Conservation (phyloP, 1,140 invertebrate genomes). For the Acyrthosiphon pisum region DNA sequence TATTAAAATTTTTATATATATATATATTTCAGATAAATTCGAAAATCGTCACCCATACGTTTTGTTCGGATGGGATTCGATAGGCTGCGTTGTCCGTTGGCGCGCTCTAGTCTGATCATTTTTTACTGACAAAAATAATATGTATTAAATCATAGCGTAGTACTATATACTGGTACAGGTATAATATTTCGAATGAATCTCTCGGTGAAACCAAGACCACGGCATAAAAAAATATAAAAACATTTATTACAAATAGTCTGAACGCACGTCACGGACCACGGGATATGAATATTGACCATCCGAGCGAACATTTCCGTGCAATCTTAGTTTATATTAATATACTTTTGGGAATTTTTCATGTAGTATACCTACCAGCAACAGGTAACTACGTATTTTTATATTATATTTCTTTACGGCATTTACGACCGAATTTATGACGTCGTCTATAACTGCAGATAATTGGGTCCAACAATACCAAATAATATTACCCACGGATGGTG, state of each 20-base stretch:
- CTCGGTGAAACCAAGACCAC: neutral
- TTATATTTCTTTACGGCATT: neutral
- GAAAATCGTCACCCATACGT: neutral
- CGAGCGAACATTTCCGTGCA: neutral
- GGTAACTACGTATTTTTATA: neutral
- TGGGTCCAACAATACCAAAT: neutral
- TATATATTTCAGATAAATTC: neutral
- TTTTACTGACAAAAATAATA: neutral
- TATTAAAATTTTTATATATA: neutral
- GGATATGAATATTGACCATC: neutral
- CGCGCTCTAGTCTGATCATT: no score
- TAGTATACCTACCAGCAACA: neutral
- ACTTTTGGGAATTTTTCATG: neutral
- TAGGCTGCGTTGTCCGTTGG: neutral
- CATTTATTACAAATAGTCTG: neutral
- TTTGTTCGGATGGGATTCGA: neutral
- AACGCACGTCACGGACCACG: neutral
- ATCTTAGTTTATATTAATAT: neutral
- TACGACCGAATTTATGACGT: neutral
- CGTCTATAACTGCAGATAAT: neutral
- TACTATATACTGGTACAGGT: no score
- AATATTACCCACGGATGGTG: no score
- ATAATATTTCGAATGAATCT: neutral
- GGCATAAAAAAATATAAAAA: neutral
- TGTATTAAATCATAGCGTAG: neutral